phyloP scores from a whole-genome alignment of 2,888 invertebrate genomes.

The Metellina segmentata region DNA sequence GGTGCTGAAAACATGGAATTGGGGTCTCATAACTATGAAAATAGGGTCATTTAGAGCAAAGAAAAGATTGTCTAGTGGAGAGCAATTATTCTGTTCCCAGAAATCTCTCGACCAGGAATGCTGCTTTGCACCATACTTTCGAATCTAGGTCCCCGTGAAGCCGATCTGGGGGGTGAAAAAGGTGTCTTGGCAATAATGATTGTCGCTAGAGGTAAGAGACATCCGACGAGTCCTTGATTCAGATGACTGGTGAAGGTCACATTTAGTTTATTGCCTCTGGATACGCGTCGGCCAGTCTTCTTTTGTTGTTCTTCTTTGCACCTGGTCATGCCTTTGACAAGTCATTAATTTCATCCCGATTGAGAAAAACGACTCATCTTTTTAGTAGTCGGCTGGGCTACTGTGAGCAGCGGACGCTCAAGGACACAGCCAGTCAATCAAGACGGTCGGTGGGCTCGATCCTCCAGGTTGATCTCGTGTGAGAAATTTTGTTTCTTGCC shows the following conservation, averaged over 20 bases:
- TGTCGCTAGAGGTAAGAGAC: not conserved
- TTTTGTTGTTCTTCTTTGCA: conserved; percentile 51
- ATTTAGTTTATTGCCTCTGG: conserved; percentile 48
- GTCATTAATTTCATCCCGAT: conserved; percentile 60
- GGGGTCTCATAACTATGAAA: not conserved
- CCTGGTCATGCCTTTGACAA: conserved; percentile 52
- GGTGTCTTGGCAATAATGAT: conserved; percentile 2
- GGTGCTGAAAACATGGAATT: too few species aligned
- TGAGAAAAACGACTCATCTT: conserved; percentile 44
- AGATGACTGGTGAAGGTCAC: conserved; percentile 58
- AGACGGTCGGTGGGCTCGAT: not conserved
- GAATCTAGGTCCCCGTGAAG: not conserved
- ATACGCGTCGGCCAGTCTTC: conserved; percentile 49
- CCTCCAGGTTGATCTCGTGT: too few species aligned
- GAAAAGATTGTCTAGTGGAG: not conserved
- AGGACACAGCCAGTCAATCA: conserved; percentile 43
- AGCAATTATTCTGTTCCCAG: not conserved
- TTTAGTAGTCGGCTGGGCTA: conserved; percentile 17
- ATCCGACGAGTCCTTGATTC: conserved; percentile 53
- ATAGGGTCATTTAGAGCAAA: not conserved
- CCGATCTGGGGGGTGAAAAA: conserved; percentile 7
- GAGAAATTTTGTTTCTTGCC: too few species aligned
- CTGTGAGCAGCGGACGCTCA: conserved; percentile 27
- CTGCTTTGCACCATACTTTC: not conserved
- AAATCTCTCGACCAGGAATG: not conserved